Percentiles rank a stretch among this genome's conserved stretches.
Evolutionary conservation across 2,113 vertebrate species (phyloP).

Genomic region (Nycticryphes semicollaris): DNA sequence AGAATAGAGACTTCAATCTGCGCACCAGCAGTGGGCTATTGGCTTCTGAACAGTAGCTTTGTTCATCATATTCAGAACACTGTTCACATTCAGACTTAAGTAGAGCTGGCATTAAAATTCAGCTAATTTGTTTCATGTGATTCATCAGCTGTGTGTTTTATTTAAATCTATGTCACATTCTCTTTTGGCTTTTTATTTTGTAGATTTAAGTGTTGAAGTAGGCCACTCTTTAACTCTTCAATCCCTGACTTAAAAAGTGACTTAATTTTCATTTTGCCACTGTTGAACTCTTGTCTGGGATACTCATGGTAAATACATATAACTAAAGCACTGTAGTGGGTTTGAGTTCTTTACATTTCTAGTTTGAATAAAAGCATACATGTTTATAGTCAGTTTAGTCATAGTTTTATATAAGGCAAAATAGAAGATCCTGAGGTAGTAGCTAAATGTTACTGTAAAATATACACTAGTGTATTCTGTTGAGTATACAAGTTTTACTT

Average conservation of each 20-base stretch:
- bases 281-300: neutral
- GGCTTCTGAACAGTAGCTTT: slow-evolving; percentile 72
- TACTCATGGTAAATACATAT: neutral
- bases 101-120: slow-evolving; percentile 70
- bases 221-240: slow-evolving; percentile 65
- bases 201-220: slow-evolving; percentile 43
- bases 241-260: neutral
- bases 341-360: neutral
- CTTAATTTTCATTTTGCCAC: neutral
- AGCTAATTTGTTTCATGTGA: slow-evolving; percentile 79
- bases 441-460: neutral
- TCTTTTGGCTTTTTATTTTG: slow-evolving; percentile 58
- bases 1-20: slow-evolving; percentile 69
- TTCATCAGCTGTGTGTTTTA: slow-evolving; percentile 81
- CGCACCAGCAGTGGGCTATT: slow-evolving; percentile 62
- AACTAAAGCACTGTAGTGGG: neutral
- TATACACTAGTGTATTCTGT: neutral
- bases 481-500: neutral
- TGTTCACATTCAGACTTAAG: slow-evolving; percentile 68
- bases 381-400: neutral
- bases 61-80: slow-evolving; percentile 61
- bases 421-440: neutral
- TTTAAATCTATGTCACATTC: slow-evolving; percentile 70
- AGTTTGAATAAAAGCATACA: neutral
- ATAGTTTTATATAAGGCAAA: neutral